Evolutionary conservation across 2,888 invertebrate genomes (phyloP).

Genomic region (Leucozona laternaria): DNA sequence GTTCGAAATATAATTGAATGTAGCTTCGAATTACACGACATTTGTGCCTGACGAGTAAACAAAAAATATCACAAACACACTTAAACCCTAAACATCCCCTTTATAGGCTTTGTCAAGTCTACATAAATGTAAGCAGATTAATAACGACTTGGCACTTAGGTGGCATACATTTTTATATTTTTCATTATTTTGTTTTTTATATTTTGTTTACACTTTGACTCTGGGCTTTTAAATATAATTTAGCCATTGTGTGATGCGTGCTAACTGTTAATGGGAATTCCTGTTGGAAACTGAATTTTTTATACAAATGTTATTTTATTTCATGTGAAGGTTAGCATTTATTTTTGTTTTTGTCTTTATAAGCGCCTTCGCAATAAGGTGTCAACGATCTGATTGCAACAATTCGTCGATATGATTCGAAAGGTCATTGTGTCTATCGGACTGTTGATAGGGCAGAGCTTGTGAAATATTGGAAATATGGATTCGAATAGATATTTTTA

Average conservation of each 20-base stretch:
- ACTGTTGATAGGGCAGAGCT: conserved; percentile 12
- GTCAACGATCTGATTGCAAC: conserved; percentile 7
- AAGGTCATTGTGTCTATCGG: conserved; percentile 39
- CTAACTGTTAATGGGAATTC: neutral
- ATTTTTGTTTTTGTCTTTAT: neutral
- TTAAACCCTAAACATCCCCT: neutral
- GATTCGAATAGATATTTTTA: too few relatives aligned
- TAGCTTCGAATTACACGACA: conserved; percentile 19
- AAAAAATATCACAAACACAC: neutral
- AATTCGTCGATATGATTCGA: neutral
- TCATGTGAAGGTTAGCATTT: neutral
- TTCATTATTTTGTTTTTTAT: neutral
- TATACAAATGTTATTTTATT: neutral
- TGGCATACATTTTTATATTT: conserved; percentile 1
- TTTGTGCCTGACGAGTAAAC: neutral
- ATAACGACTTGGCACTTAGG: conserved; percentile 1
- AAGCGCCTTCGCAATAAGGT: neutral
- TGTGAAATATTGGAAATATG: too few relatives aligned
- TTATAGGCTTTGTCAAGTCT: neutral
- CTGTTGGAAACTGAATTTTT: neutral
- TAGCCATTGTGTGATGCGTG: neutral
- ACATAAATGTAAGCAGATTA: conserved; percentile 16
- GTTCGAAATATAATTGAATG: conserved; percentile 4
- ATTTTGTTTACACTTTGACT: neutral
- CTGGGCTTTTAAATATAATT: neutral